Evolutionary conservation across 2,888 invertebrate species (phyloP).

Genomic region (Synanthedon myopaeformis): DNA sequence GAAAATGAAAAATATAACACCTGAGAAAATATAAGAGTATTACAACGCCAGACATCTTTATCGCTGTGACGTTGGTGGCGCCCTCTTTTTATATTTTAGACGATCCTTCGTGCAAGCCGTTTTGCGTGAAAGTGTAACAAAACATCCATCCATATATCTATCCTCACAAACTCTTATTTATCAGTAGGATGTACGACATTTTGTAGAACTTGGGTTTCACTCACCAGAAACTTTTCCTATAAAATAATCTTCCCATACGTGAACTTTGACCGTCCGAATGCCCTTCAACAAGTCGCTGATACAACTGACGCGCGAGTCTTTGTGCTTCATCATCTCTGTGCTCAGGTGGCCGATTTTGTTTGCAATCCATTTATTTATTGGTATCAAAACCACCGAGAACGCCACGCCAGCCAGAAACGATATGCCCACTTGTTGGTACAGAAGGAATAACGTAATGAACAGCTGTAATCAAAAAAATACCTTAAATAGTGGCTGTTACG

Average conservation of each 20-base stretch:
- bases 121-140: no score
- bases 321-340: constrained; percentile 88
- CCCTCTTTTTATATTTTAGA: no score
- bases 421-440: constrained; percentile 89
- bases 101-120: no score
- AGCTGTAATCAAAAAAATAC: constrained; percentile 67
- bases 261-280: constrained; percentile 90
- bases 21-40: no score
- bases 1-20: no score
- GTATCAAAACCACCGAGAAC: constrained; percentile 89
- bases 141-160: no score
- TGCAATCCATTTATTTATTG: constrained; percentile 91
- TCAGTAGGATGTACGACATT: neutral
- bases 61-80: no score
- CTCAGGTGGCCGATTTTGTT: constrained; percentile 89
- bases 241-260: constrained; percentile 95
- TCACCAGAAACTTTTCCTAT: constrained; percentile 76
- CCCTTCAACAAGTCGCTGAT: constrained; percentile 90
- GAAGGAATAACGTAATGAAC: constrained; percentile 81
- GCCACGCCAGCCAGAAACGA: constrained; percentile 91
- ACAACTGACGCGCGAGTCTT: constrained; percentile 89
- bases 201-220: constrained; percentile 13
- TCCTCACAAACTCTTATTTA: neutral
- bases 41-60: no score
- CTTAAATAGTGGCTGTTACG: no score